Evolutionary conservation across 1,140 invertebrate species (phyloP).

Genomic region (Drosophila neocordata): DNA sequence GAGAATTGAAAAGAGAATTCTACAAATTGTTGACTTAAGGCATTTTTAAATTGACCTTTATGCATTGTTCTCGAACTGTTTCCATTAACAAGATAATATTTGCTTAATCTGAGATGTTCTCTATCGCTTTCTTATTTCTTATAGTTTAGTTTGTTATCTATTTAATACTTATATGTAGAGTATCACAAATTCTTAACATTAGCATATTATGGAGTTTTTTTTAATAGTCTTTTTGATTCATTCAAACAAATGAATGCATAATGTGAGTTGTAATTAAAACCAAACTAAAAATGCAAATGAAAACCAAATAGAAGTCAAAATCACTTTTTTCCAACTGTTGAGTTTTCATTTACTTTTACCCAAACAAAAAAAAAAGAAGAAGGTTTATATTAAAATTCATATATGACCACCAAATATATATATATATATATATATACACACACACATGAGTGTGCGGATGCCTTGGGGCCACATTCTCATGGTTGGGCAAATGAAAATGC

Average conservation of each 20-base stretch:
- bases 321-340: not conserved
- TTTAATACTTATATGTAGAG: not conserved
- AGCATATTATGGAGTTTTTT: not conserved
- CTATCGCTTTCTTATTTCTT: too few relatives aligned
- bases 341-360: not conserved
- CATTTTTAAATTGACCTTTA: too few relatives aligned
- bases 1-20: too few relatives aligned
- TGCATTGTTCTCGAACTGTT: too few relatives aligned
- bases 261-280: not conserved
- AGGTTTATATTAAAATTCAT: constrained; percentile 7
- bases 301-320: constrained; percentile 7
- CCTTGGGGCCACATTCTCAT: not conserved
- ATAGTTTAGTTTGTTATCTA: too few relatives aligned
- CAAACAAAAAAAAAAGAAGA: not conserved
- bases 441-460: not conserved
- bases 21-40: too few relatives aligned
- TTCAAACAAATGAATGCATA: not conserved
- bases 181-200: not conserved
- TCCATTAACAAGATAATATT: too few relatives aligned
- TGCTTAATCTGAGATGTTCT: too few relatives aligned
- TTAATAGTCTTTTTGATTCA: not conserved
- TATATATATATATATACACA: not conserved
- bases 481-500: not conserved
- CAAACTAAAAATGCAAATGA: constrained; percentile 6
- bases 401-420: not conserved